Evolutionary conservation across 1,140 invertebrate genomes (phyloP), one percentile per base, ranked within the genome.

Genomic region (Limonius californicus): DNA sequence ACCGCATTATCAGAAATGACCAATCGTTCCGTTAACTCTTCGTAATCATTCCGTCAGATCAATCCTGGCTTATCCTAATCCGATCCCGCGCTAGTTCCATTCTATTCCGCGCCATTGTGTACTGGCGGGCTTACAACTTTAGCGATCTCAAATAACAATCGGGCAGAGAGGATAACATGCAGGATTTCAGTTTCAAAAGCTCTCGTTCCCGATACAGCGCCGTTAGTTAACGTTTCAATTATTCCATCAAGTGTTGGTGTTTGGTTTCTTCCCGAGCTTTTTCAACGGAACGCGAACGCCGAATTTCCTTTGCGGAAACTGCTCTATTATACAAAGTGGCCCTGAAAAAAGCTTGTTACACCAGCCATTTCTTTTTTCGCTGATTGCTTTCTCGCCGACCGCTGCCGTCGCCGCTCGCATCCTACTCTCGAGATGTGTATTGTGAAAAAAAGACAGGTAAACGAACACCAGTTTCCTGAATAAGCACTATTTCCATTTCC

Each of bases 201-300:
- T 39, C 50, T 18, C 54, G 35, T 21, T 53, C 54, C 23, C 39
- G 57, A 21, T 39, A 35, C 50, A 60, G 53, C 50, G n/a, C 23
- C 62, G 62, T 65, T 65, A 65, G 54, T 65, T 65, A 65, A 59
- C 63, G 55, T 65, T 65, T 65, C 63, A 65, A 65, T 65, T 65
- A 65, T 59, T 58, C 20, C 16, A 21, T 39, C 35, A 14, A 14
- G 8, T 39, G 45, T 50, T 18, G 16, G 45, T 50, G 20, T 50
- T 50, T 50, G 20, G 45, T 50, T 50, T 50, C 45, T 50, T 50
- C 12, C 35, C 35, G 35, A 39, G 3, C 2, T 39, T 39, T 12
- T 2, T 39, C n/a, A 12, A n/a, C 8, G 35, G n/a, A 39, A 39
- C 45, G 7, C n/a, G 16, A 21, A 21, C 12, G 45, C 14, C 14